Base-by-base conservation (phyloP, 2,888 invertebrate genomes). In the Protophormia terraenovae region DNA sequence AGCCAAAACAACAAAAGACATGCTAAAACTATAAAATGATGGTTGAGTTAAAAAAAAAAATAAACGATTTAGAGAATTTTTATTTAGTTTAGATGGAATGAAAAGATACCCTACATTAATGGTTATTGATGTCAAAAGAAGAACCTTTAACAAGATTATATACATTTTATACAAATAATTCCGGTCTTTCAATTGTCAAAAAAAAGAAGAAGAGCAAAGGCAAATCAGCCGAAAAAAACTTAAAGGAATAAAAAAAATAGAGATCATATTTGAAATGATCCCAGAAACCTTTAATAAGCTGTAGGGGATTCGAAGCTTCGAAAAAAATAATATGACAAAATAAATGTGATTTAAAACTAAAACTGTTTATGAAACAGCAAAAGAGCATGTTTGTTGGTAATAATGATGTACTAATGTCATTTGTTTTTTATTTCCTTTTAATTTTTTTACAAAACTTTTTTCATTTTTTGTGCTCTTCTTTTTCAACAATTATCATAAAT, bases 351-450 rank as follows among this genome's bases (percentile, higher is more conserved):
- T 47, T 77, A 55, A 77, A 82, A 62, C 69, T 71, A 64, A 78
- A 77, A 85, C 50, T 79, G 71, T 80, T 86, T 80, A 62, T 77
- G 35, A 10, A 77, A 83, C 79, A 83, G 77, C 73, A 22, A 80
- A 86, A 86, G 86, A 86, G 86, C 86, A 86, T 86, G 86, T 86
- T 86, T 83, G 76, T 32, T 76, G 83, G 83, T 72, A 80, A 86
- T 86, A 86, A 83, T 86, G 83, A 83, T 80, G 86, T 80, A 83
- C 83, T 86, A 86, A 83, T 83, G 76, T 83, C 79, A 80, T 83
- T 83, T 75, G 66, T 66, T 22, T 19, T 58, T 73, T 73, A 66
- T 67, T 80, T 80, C 72, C 72, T 80, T 80, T 73, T 35, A 8
- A 45, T 45, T 66, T 66, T 84, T 84, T 69, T 16, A 27, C 38